Evolutionary conservation across 2,888 invertebrate genomes (phyloP), one percentile per base, ranked within the genome.

Genomic region (Branchellion lobata): DNA sequence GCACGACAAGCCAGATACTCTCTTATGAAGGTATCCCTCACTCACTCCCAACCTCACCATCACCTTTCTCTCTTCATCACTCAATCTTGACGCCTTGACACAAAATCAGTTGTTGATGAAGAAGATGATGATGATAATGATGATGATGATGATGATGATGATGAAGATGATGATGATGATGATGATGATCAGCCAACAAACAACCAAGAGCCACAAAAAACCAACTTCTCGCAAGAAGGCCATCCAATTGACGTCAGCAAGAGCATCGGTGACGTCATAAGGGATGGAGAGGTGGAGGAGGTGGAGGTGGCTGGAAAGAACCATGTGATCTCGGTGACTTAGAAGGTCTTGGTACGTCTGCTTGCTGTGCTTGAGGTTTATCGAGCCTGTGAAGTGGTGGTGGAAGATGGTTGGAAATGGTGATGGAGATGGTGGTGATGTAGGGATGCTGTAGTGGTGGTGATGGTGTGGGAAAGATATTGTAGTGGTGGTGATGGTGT

Each of bases 251-350:
- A 86, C 84, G 21, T 81, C 82, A 24, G 86, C 78, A 18, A 68
- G 27, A 18, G 73, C 61, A 53, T 81, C 82, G 0, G 89, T 87
- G 81, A 91, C 86, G 84, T 93, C 92, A 86, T 93, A 91, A 21
- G 94, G 93, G 29, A 94, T 93, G 79, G 96, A 92, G 47, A 96
- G 89, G 88, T 93, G 96, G 76, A 97, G 88, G 29, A 98, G 89
- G 88, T 98, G 97, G 53, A 95, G 90, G 85, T 92, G 91, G 83
- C 93, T 93, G 84, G 92, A 88, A 72, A 97, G 89, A 21, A 95
- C 93, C 79, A 97, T 88, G 73, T 92, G 91, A 73, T 90, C 89
- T 82, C 93, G 91, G 0, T 94, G 94, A 78, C 87, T 86, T 81
- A 90, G 89, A 81, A 96, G 88, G 86, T 96, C 95, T 8, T 89